phyloP scores from a whole-genome alignment of 2,113 vertebrate genomes.

The Gadus chalcogrammus region DNA sequence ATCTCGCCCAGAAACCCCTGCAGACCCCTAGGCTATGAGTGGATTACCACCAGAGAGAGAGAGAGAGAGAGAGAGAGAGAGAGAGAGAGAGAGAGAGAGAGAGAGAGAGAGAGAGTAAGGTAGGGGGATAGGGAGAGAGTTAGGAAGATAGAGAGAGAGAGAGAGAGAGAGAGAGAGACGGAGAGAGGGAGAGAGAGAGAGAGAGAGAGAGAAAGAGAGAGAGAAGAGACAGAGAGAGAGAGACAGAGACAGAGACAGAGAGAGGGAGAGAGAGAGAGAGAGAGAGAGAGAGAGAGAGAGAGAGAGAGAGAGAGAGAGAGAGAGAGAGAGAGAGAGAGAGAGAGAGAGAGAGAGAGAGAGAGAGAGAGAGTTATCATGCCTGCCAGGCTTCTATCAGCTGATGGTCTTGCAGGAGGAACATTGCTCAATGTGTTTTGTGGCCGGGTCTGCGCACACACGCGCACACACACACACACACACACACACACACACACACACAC shows the following conservation, averaged over 20 bases:
- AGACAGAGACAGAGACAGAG: too few species aligned
- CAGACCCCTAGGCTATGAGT: background rate
- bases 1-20: background rate
- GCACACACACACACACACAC: background rate
- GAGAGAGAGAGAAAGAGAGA: background rate
- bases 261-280: too few species aligned
- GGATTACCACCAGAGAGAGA: background rate
- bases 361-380: background rate
- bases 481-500: background rate
- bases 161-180: too few species aligned
- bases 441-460: constrained; percentile 6
- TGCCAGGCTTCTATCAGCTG: constrained; percentile 19
- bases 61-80: background rate
- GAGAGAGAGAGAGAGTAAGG: too few species aligned
- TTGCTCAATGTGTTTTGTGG: constrained; percentile 34
- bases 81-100: background rate
- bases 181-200: background rate
- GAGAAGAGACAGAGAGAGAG: too few species aligned
- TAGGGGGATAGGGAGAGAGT: too few species aligned
- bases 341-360: background rate
- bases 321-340: background rate
- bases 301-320: background rate
- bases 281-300: background rate
- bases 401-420: constrained; percentile 12
- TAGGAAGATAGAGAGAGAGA: too few species aligned